Base-by-base conservation (phyloP, 2,888 invertebrate genomes). In the Caradrina kadenii region DNA sequence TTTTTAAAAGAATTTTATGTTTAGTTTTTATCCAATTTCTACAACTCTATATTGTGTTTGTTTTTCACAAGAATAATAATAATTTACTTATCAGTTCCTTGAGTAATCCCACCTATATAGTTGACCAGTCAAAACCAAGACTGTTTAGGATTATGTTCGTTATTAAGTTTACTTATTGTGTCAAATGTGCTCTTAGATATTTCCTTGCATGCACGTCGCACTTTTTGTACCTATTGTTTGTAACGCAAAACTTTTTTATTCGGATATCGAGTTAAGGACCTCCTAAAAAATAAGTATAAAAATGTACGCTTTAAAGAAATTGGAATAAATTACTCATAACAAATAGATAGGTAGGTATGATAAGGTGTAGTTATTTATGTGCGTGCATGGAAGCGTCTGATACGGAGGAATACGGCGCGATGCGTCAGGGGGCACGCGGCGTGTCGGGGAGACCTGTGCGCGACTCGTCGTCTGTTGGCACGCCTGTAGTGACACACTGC, bases 271-370 rank as follows among this genome's bases (percentile, higher is more conserved):
- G 84, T 88, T 94, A 93, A 93, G 94, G 89, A 94, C 92, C 92
- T 94, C 91, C 91, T 94, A 93, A 91, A 88, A 88, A 88, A 88
- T 95, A 94, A 95, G 93, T 90, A 95, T 95, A 95, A 95, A 92
- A 95, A 94, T 95, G 94, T 96, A 96, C 96, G 96, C 96, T 95
- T 96, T 96, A 96, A 96, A 93, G 94, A 95, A 94, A 94, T 94
- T 93, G 91, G 90, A 82, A 92, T 93, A 94, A 94, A 90, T 92
- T 92, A 94, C 88, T 93, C 91, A 88, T 94, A 93, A 94, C 88
- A 92, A 90, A 93, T 94, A 95, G 93, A 91, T 94, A 94, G 94
- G 93, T 94, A 94, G 94, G 88, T 93, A 93, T 90, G 89, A 86
- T 94, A 94, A 93, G 93, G 88, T 88, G 93, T 94, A 94, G 93